A percentile compares a stretch with the other conserved stretches of the same genome.
phyloP scores from a whole-genome alignment of 1,140 invertebrate species.

The Cydia pomonella region DNA sequence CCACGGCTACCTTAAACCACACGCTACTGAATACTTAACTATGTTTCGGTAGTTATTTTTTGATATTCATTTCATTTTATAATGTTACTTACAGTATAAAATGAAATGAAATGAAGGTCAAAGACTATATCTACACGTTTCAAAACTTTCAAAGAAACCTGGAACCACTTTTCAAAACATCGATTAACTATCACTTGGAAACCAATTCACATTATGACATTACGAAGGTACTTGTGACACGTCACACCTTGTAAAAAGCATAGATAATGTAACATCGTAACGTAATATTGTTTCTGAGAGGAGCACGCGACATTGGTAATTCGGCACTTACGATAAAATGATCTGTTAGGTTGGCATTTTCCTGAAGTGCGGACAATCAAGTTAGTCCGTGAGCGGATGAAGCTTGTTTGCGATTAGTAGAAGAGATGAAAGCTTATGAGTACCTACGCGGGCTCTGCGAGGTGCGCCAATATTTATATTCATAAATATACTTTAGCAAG shows the following conservation, averaged over 20 bases:
- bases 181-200: not conserved
- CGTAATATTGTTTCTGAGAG: conserved; percentile 14
- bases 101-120: no score
- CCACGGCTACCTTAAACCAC: no score
- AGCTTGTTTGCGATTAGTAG: conserved; percentile 54
- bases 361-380: conserved; percentile 51
- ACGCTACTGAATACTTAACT: no score
- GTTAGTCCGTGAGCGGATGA: conserved; percentile 63
- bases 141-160: no score
- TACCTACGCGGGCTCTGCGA: conserved; percentile 39
- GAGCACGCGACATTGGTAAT: not conserved
- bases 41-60: no score
- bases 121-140: no score
- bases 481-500: no score
- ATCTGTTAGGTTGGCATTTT: conserved; percentile 44
- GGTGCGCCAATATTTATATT: conserved; percentile 46
- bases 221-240: not conserved
- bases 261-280: conserved; percentile 10
- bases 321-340: conserved; percentile 38
- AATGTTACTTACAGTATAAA: no score
- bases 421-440: conserved; percentile 53
- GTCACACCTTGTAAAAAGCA: not conserved
- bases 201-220: not conserved
- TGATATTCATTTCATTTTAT: no score
- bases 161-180: not conserved